phyloP scores from a whole-genome alignment of 2,113 vertebrate species.

The Hiodon tergisus region DNA sequence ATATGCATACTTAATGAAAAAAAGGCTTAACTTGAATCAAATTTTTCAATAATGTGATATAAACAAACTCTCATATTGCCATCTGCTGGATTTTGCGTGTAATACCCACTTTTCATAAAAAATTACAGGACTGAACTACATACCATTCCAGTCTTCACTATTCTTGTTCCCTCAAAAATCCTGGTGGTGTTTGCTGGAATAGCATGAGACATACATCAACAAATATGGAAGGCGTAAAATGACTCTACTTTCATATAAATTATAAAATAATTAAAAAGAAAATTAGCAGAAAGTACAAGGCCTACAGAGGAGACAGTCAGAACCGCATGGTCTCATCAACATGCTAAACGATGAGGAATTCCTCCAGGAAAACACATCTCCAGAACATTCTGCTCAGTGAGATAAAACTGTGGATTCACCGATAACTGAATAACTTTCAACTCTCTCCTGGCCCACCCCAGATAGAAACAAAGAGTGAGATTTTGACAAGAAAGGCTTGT shows the following conservation, averaged over 20 bases:
- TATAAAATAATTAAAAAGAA: no score
- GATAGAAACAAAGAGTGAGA: neutral
- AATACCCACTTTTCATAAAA: neutral
- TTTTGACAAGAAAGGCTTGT: neutral
- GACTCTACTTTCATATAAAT: no score
- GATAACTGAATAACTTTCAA: no score
- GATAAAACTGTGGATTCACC: no score
- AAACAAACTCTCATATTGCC: neutral
- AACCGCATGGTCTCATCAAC: no score
- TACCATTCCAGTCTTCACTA: constrained; percentile 98
- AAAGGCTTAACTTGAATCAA: neutral
- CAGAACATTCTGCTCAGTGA: no score
- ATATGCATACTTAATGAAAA: neutral
- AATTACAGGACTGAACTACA: constrained; percentile 45
- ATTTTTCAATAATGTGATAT: neutral
- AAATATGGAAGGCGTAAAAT: neutral
- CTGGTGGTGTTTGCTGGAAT: constrained; percentile 90
- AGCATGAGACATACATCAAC: constrained; percentile 34
- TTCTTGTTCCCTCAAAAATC: constrained; percentile 95
- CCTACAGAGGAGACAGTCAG: no score
- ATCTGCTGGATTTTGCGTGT: constrained; percentile 24
- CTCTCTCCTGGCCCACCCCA: neutral
- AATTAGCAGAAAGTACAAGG: no score
- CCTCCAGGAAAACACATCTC: no score
- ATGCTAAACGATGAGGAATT: no score